A percentile compares a stretch with the other conserved stretches of the same genome.
Evolutionary conservation across 1,140 invertebrate genomes (phyloP).

Genomic region (Nasonia giraulti): DNA sequence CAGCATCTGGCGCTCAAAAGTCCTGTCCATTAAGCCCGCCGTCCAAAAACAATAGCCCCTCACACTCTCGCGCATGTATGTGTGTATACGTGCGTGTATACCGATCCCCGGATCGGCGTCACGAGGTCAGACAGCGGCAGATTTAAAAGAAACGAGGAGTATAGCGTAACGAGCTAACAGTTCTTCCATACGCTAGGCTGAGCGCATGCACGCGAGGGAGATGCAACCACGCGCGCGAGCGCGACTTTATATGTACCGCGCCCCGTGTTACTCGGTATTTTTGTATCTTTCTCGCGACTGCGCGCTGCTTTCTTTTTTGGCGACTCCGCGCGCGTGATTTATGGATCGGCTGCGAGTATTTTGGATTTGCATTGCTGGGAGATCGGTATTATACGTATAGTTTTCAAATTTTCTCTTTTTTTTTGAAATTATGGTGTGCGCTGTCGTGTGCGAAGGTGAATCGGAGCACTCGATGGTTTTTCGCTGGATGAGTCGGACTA

Average conservation of each 20-base stretch:
- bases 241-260: conserved; percentile 6
- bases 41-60: not conserved
- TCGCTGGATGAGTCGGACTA: not conserved
- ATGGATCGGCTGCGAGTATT: not conserved
- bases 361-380: not conserved
- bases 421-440: too few relatives aligned
- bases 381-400: not conserved
- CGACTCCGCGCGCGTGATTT: not conserved
- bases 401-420: not conserved
- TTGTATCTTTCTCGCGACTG: not conserved
- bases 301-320: conserved; percentile 5
- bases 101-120: not conserved
- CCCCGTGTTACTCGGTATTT: conserved; percentile 3
- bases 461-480: conserved; percentile 8
- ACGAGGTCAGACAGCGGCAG: not conserved
- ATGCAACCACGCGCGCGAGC: conserved; percentile 12
- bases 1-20: not conserved
- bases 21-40: not conserved
- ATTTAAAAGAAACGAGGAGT: conserved; percentile 24
- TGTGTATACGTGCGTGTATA: not conserved
- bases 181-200: conserved; percentile 41
- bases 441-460: not conserved
- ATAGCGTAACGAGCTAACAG: conserved; percentile 36
- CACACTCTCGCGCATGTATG: not conserved
- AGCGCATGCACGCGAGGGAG: not conserved